Base-by-base conservation (phyloP, 2,888 invertebrate species). In the Poecilus cupreus region DNA sequence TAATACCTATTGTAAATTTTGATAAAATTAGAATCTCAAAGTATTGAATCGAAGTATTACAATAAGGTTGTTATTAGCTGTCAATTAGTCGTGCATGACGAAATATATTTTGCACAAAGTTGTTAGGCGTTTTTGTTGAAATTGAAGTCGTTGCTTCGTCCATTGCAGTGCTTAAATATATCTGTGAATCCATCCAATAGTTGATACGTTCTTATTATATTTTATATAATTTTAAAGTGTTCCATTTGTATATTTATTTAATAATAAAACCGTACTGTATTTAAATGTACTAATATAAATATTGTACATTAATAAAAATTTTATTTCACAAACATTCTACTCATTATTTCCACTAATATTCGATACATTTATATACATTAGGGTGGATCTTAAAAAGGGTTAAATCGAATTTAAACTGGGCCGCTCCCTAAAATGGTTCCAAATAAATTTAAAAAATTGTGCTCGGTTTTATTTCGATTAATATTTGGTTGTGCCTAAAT, bases 281-380 rank as follows among this genome's bases (percentile, higher is more conserved):
- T 80, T 81, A 39, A 81, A 81, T 81, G 81, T 81, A 81, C 81
- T 81, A 81, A 75, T 80, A 80, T 74, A 74, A 80, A 74, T 60
- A 74, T 75, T 81, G 81, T 81, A 81, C 75, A 81, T 75, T 75
- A 26, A 32, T 64, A 46, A 81, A 75, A 64, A 32, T 18, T 43
- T 81, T 81, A 75, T 75, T 81, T 81, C 74, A 26, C 51, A 18
- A 51, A 32, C 32, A 32, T 32, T 32, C 32, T 32, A 32, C 5
- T 32, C 1, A 32, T 32, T 32, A 32, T 32, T 32, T 26, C 26
- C n/a, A n/a, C n/a, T n/a, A n/a, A n/a, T n/a, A n/a, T n/a, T n/a
- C n/a, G n/a, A n/a, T n/a, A n/a, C n/a, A n/a, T n/a, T n/a, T 32
- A 32, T 32, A n/a, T n/a, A n/a, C n/a, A n/a, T n/a, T n/a, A n/a